A percentile compares a stretch with the other conserved stretches of the same genome.
Evolutionary conservation across 1,140 invertebrate genomes (phyloP).

Genomic region (Solen grandis): DNA sequence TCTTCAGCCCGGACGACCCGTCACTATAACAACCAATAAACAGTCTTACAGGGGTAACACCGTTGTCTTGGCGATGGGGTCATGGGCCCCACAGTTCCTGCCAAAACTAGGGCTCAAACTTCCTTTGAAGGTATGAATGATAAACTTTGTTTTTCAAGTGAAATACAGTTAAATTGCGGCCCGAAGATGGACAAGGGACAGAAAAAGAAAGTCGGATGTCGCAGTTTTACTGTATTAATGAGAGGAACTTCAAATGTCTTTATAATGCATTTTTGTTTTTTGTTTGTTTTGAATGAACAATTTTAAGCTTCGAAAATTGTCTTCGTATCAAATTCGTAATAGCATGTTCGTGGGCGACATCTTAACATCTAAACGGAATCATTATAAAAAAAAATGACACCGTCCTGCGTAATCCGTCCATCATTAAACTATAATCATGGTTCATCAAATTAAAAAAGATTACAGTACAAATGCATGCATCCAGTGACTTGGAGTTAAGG

Average conservation of each 20-base stretch:
- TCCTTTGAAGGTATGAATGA: slow-evolving; percentile 68
- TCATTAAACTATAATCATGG: too few relatives aligned
- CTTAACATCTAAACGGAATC: too few relatives aligned
- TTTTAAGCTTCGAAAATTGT: neutral
- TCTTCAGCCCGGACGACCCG: slow-evolving; percentile 67
- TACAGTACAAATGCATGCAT: too few relatives aligned
- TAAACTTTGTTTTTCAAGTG: neutral
- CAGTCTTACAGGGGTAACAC: slow-evolving; percentile 61
- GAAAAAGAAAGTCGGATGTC: neutral
- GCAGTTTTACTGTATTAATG: neutral
- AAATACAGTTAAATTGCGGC: neutral
- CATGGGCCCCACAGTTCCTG: slow-evolving; percentile 73
- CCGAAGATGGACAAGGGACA: neutral
- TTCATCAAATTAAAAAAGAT: too few relatives aligned
- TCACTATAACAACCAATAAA: slow-evolving; percentile 69
- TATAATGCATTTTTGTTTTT: neutral
- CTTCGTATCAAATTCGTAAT: too few relatives aligned
- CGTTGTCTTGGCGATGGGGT: slow-evolving; percentile 72
- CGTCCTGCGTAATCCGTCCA: too few relatives aligned
- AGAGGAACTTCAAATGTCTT: neutral
- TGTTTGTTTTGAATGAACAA: neutral
- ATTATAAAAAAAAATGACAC: too few relatives aligned
- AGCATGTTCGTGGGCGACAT: too few relatives aligned
- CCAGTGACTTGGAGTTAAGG: too few relatives aligned
- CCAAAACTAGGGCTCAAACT: slow-evolving; percentile 67